These are phyloP conservation scores for Dastarcus helophoroides DNA, from an alignment of 2,888 invertebrate species.

Conservation along the genomic window DNA sequence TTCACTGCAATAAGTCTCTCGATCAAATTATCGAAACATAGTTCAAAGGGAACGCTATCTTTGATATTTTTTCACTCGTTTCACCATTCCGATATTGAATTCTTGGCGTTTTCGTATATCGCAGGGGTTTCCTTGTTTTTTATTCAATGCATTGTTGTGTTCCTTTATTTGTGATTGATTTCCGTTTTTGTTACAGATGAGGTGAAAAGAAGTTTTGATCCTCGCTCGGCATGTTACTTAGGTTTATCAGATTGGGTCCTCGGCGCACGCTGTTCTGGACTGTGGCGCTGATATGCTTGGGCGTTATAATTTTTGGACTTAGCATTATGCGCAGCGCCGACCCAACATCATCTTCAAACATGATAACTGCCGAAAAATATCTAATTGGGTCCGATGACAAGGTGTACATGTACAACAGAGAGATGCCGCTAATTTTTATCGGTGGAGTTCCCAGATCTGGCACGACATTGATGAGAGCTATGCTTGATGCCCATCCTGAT, in stretches of 20 bases:
- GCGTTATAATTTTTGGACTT: constrained; percentile 36
- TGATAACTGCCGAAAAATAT: constrained; percentile 43
- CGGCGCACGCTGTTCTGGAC: constrained; percentile 35
- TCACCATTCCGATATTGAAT: too few species aligned
- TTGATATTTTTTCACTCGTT: too few species aligned
- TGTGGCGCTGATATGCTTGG: constrained; percentile 31
- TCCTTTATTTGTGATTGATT: too few species aligned
- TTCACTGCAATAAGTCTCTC: too few species aligned
- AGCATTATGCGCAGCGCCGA: constrained; percentile 35
- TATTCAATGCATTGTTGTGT: too few species aligned
- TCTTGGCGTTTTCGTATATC: too few species aligned
- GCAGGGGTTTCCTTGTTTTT: too few species aligned
- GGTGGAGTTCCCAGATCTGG: constrained; percentile 97
- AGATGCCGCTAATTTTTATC: constrained; percentile 91
- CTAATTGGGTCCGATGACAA: constrained; percentile 52
- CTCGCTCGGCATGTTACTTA: constrained; percentile 34
- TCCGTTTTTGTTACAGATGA: too few species aligned
- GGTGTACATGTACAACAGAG: constrained; percentile 65
- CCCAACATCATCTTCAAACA: constrained; percentile 14
- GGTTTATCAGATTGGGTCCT: constrained; percentile 32
- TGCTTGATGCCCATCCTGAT: constrained; percentile 96
- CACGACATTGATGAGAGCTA: constrained; percentile 93
- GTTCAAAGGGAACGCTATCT: too few species aligned
- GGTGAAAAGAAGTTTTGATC: too few species aligned
- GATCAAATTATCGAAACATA: too few species aligned